Base-by-base conservation (phyloP, 2,888 invertebrate genomes). In the Drosophila siamana region DNA sequence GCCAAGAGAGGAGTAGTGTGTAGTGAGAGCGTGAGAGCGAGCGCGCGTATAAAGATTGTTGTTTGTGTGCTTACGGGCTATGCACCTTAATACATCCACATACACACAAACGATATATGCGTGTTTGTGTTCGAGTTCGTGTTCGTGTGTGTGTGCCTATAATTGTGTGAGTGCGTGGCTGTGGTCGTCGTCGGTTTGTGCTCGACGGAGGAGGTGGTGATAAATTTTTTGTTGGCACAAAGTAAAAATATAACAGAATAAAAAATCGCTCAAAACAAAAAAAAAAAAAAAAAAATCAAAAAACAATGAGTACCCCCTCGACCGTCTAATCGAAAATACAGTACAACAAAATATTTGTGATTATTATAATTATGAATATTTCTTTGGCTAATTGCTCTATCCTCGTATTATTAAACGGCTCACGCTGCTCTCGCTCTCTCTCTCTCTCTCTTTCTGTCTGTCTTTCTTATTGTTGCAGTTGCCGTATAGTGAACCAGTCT, bases 161-260 rank as follows among this genome's bases (percentile, higher is more conserved):
- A 60, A 40, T n/a, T 46, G 66, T 74, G 51, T 69, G 62, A 50
- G 69, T 71, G 69, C 71, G 71, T 74, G 74, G 61, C 63, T 52
- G 44, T 51, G 47, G 44, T 57, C 46, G 44, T 57, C 41, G 15
- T 57, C 24, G 43, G 69, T 65, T 36, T 69, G 69, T 69, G 74
- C 48, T 38, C 36, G 36, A 60, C 33, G 47, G 64, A 40, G 33
- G 65, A 66, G 86, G 78, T 78, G 83, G 75, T 83, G 78, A 83
- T 83, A 83, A 74, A 78, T 66, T 69, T 86, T 85, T 80, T 85
- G 86, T 83, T 83, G 80, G 86, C 86, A 86, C 80, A 86, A 86
- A 83, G 83, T 83, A 84, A 86, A 80, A 84, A 86, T 80, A 86
- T 77, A 86, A 77, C 84, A 78, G 76, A 80, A 69, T 61, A 64